Conservation (phyloP, 2,113 vertebrate genomes). For the Mesembrinibis cayennensis region DNA sequence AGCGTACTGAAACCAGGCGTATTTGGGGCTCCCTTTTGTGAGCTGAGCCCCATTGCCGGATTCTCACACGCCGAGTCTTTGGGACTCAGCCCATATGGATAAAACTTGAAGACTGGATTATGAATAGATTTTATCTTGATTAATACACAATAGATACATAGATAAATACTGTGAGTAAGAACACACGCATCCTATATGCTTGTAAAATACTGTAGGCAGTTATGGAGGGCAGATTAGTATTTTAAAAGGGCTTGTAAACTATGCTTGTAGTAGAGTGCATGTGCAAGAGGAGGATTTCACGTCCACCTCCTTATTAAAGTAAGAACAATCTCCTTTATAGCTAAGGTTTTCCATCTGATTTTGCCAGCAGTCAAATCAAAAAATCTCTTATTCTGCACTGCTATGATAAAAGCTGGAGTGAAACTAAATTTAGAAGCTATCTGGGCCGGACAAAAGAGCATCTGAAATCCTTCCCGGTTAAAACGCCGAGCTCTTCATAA, state of each 20-base stretch:
- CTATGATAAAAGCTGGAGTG: background rate
- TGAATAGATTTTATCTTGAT: background rate
- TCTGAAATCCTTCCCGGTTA: background rate
- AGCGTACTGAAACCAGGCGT: accelerated
- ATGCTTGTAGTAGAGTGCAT: background rate
- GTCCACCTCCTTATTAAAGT: background rate
- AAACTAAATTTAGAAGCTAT: background rate
- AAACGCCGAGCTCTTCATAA: background rate
- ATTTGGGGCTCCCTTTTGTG: background rate
- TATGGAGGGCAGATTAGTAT: background rate
- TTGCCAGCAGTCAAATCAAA: background rate
- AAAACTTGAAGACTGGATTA: background rate
- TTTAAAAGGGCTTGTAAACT: background rate
- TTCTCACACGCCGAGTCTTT: background rate
- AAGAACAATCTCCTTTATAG: background rate
- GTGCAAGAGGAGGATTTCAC: background rate
- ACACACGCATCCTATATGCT: background rate
- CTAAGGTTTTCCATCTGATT: background rate
- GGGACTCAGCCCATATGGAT: background rate
- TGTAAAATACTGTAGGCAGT: background rate
- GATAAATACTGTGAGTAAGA: background rate
- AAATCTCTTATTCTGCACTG: accelerated
- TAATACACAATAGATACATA: background rate
- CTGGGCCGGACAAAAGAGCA: background rate
- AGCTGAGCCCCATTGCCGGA: background rate